Evolutionary conservation across 1,140 invertebrate species (phyloP), one percentile per base, ranked within the genome.

Genomic region (Camponotus vicinus): DNA sequence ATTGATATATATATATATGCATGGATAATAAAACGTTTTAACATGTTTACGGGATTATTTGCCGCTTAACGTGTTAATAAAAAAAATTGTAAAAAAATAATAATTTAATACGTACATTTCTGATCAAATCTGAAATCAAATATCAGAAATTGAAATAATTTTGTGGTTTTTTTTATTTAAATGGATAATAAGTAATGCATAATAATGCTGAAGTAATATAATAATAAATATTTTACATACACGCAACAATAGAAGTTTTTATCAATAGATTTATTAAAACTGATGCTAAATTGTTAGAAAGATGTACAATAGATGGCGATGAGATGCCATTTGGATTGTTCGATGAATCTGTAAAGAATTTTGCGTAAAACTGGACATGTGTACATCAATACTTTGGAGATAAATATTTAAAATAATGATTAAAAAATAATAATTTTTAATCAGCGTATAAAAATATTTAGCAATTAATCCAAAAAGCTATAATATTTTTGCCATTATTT

Each of bases 301-400:
- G 9, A 4, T 57, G 52, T 11, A n/a, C 37, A 57, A 40, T 59
- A 80, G 78, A 70, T 80, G 78, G 78, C 78, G 78, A 80, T 42
- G 3, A 59, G 37, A 42, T 37, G 15, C 34, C 21, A n/a, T 57
- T 80, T 32, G 34, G 13, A 52, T 42, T 37, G 57, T 9, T 27
- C 27, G 27, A 64, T 32, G 21, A 70, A 70, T 70, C 18, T 11
- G 15, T 67, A 32, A 27, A n/a, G 21, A 9, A 69, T 40, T 40
- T 37, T 15, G 13, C 2, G 15, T 55, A 52, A 40, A 57, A 79
- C 8, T 6, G 1, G 2, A 11, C 2, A 34, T 11, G 21, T 27
- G 11, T 63, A 15, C 15, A 40, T 52, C 21, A 27, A 79, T 67
- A n/a, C 8, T 21, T 55, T 3, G 9, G 8, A 13, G 2, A 5